Evolutionary conservation across 2,888 invertebrate species (phyloP).

Genomic region (Pharmacophagus antenor): DNA sequence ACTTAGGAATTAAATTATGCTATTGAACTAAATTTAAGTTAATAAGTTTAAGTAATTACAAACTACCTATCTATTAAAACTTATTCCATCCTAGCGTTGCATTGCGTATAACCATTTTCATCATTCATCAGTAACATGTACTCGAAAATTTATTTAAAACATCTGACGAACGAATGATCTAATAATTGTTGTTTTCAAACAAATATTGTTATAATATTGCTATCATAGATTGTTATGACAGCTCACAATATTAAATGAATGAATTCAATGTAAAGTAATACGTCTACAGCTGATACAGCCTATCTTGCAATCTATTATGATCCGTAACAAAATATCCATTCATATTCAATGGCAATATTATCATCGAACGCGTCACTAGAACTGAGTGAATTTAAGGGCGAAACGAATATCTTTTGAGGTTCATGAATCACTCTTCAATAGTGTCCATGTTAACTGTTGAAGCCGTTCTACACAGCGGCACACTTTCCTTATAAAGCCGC

Average conservation of each 20-base stretch:
- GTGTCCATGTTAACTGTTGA: conserved; percentile 48
- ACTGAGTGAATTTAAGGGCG: conserved; percentile 48
- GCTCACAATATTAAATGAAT: background rate
- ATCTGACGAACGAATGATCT: background rate
- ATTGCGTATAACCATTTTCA: background rate
- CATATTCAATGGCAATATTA: background rate
- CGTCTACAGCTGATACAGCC: no score
- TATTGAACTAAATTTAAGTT: no score
- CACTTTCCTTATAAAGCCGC: conserved; percentile 67
- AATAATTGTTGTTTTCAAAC: background rate
- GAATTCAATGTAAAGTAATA: background rate
- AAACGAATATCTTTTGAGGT: conserved; percentile 52
- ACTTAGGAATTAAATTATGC: no score
- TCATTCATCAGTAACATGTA: background rate
- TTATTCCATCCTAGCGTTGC: no score
- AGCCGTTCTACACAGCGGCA: conserved; percentile 54
- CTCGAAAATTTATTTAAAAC: no score
- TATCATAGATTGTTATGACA: no score
- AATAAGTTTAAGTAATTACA: no score
- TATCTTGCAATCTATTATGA: background rate
- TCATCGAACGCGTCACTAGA: conserved; percentile 10
- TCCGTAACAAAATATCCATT: background rate
- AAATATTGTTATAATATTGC: no score
- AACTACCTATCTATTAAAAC: no score
- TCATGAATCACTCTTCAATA: conserved; percentile 45